A percentile compares a stretch with the other conserved stretches of the same genome.
Conservation (phyloP, 2,113 vertebrate genomes). For the Myocastor coypus region DNA sequence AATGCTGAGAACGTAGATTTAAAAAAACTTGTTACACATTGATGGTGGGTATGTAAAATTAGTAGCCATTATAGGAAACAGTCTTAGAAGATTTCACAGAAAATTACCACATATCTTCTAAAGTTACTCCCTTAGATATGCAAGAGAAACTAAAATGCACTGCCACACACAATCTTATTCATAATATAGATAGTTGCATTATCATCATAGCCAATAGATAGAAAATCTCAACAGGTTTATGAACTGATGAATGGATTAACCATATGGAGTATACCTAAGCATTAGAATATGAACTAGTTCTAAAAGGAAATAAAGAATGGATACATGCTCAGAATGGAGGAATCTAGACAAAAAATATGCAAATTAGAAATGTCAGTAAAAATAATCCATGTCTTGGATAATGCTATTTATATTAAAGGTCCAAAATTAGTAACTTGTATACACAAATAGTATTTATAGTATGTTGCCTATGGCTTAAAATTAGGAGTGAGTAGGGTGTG, state of each 20-base stretch:
- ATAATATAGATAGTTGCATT: background rate
- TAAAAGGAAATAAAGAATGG: background rate
- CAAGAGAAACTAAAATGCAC: conserved; percentile 2
- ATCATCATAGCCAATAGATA: background rate
- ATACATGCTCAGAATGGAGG: background rate
- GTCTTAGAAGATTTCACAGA: background rate
- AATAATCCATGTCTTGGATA: background rate
- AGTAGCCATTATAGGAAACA: background rate
- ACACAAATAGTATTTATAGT: background rate
- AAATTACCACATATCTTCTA: background rate
- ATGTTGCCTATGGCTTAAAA: background rate
- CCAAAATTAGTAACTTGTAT: background rate
- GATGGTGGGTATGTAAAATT: background rate
- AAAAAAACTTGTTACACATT: background rate
- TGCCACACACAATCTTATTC: background rate
- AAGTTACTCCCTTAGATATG: background rate
- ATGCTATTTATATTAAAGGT: background rate
- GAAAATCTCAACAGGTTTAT: background rate
- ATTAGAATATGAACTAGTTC: background rate
- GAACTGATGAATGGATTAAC: background rate
- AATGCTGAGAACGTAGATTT: background rate
- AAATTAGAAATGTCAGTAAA: background rate
- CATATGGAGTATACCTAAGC: background rate
- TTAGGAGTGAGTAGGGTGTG: background rate
- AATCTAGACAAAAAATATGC: background rate